Percentiles rank a stretch among this genome's conserved stretches.
Evolutionary conservation across 64 coral and sea anemone genomes (phyloP).

Genomic region (Actinia tenebrosa): DNA sequence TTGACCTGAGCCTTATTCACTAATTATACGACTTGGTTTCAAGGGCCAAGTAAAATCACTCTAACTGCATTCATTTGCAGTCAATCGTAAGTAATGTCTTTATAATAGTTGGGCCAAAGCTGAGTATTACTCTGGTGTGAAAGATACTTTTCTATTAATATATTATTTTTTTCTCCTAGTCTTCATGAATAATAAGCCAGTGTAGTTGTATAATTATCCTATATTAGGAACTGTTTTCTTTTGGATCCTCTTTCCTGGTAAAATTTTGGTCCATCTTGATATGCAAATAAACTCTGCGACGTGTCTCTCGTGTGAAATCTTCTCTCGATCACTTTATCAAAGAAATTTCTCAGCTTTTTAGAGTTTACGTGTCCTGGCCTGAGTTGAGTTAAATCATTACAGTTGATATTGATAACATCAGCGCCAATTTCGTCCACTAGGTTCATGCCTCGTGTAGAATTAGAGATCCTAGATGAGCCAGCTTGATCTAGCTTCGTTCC

Average conservation of each 20-base stretch:
- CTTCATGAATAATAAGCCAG: background rate
- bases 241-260: slow-evolving; percentile 12
- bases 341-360: slow-evolving; percentile 71
- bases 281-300: background rate
- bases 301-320: slow-evolving; percentile 58
- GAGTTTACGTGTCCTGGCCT: slow-evolving; percentile 57
- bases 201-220: too few species aligned
- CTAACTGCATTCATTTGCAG: too few species aligned
- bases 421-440: slow-evolving; percentile 96
- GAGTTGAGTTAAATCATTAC: slow-evolving; percentile 64
- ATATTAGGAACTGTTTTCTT: slow-evolving; percentile 21
- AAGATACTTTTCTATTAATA: background rate
- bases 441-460: slow-evolving; percentile 69
- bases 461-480: slow-evolving; percentile 71
- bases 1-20: too few species aligned
- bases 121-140: background rate
- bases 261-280: background rate
- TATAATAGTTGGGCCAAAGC: too few species aligned
- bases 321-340: slow-evolving; percentile 97
- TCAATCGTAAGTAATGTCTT: too few species aligned
- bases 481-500: slow-evolving; percentile 93
- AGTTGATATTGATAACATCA: slow-evolving; percentile 80
- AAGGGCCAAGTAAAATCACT: too few species aligned
- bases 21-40: too few species aligned
- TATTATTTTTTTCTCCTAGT: background rate